A percentile compares a stretch with the other conserved stretches of the same genome.
These are phyloP conservation scores for Prionace glauca DNA, from an alignment of 2,797 vertebrate genomes.

Conservation along the genomic window DNA sequence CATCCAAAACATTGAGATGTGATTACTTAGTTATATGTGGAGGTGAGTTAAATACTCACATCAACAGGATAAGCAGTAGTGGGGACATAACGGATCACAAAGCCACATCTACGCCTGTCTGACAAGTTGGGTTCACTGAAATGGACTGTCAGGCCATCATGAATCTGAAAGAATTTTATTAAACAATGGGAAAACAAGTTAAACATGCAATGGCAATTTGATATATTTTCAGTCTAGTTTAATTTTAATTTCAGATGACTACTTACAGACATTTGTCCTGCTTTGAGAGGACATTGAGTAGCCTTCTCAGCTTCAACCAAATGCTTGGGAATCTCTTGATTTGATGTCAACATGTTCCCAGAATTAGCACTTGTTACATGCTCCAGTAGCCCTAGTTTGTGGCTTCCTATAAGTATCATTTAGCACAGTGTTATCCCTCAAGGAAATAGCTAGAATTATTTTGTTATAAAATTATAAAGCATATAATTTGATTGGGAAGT, in stretches of 20 bases:
- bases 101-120: slow-evolving; percentile 63
- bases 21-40: not conserved
- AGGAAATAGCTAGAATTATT: not conserved
- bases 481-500: not conserved
- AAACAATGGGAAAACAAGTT: not conserved
- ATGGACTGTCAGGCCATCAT: slow-evolving; percentile 67
- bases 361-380: slow-evolving; percentile 51
- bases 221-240: not conserved
- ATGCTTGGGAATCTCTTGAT: slow-evolving; percentile 69
- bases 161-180: slow-evolving; percentile 52
- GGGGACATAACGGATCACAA: slow-evolving; percentile 66
- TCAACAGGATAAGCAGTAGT: slow-evolving; percentile 61
- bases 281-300: slow-evolving; percentile 59
- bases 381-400: slow-evolving; percentile 57
- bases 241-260: not conserved
- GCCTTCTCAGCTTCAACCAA: slow-evolving; percentile 55
- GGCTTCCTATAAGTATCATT: slow-evolving; percentile 53
- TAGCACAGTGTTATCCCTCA: not conserved
- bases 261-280: slow-evolving; percentile 73
- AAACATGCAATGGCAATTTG: not conserved
- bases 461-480: not conserved
- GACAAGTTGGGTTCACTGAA: slow-evolving; percentile 67
- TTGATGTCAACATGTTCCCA: slow-evolving; percentile 68
- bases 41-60: slow-evolving; percentile 42
- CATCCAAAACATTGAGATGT: not conserved